Evolutionary conservation across 2,888 invertebrate genomes (phyloP).

Genomic region (Drosophila algonquin): DNA sequence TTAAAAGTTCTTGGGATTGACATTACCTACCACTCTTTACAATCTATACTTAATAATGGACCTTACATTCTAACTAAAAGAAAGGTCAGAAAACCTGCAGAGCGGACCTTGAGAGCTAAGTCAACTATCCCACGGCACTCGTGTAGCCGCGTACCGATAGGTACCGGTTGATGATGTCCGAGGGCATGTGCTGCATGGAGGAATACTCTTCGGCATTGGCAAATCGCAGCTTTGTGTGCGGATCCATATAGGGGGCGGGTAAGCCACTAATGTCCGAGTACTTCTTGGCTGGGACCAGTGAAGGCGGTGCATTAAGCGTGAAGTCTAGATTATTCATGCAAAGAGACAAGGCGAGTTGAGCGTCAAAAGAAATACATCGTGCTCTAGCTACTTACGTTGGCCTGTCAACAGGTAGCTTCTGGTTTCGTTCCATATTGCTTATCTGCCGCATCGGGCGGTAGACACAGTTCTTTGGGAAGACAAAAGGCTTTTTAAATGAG

Average conservation of each 20-base stretch:
- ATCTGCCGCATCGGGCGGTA: conserved; percentile 66
- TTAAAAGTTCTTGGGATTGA: too few species aligned
- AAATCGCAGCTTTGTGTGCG: conserved; percentile 94
- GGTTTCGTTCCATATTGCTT: conserved; percentile 63
- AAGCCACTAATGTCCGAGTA: conserved; percentile 97
- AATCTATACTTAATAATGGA: neutral
- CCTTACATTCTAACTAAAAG: neutral
- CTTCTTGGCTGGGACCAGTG: conserved; percentile 95
- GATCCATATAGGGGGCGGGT: conserved; percentile 94
- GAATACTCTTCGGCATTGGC: conserved; percentile 94
- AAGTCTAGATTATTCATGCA: conserved; percentile 87
- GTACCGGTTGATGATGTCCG: conserved; percentile 96
- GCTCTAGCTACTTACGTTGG: conserved; percentile 43
- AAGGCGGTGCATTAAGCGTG: conserved; percentile 95
- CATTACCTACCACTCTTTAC: too few species aligned
- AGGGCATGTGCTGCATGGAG: conserved; percentile 92
- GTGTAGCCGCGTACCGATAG: conserved; percentile 89
- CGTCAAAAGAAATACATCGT: neutral
- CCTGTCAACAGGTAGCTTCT: conserved; percentile 41
- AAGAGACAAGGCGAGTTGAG: neutral
- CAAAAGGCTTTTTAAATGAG: conserved; percentile 54
- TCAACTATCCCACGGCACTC: conserved; percentile 80
- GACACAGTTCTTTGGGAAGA: conserved; percentile 57
- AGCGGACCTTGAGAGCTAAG: neutral
- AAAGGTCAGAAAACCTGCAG: neutral